Conservation (phyloP, 2,113 vertebrate genomes). For the Hippopotamus amphibius region DNA sequence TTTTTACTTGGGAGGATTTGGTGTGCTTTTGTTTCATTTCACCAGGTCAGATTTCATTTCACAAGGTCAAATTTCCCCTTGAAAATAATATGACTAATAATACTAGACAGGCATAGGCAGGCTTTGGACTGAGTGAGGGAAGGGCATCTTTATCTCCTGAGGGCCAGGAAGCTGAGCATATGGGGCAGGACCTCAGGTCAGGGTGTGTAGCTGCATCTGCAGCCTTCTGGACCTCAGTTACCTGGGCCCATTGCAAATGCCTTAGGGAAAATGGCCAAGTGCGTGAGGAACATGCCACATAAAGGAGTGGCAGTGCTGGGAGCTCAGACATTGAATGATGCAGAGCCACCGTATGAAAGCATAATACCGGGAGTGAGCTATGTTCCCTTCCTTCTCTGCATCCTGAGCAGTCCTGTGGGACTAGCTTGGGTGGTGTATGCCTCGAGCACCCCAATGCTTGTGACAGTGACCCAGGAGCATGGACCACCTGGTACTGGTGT, state of each 20-base stretch:
- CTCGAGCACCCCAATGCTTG: not conserved
- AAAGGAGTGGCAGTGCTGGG: not conserved
- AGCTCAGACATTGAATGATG: not conserved
- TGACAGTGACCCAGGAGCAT: not conserved
- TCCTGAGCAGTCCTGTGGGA: not conserved
- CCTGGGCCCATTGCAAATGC: not conserved
- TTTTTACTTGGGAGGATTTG: not conserved
- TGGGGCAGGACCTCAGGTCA: not conserved
- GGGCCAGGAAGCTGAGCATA: not conserved
- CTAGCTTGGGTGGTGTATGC: not conserved
- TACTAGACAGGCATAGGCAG: not conserved
- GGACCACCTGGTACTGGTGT: not conserved
- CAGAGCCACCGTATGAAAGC: fast-evolving
- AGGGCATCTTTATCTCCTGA: not conserved
- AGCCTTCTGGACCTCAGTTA: not conserved
- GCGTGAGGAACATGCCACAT: not conserved
- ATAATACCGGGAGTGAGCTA: fast-evolving
- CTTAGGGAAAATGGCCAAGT: not conserved
- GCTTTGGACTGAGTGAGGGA: not conserved
- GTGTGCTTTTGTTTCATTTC: slow-evolving; percentile 33
- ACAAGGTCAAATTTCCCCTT: not conserved
- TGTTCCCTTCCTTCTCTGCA: not conserved
- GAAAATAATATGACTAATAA: not conserved
- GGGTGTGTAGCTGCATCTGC: not conserved
- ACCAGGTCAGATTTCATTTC: not conserved